Evolutionary conservation across 2,888 invertebrate genomes (phyloP), one percentile per base, ranked within the genome.

Genomic region (Hyposoter didymator): DNA sequence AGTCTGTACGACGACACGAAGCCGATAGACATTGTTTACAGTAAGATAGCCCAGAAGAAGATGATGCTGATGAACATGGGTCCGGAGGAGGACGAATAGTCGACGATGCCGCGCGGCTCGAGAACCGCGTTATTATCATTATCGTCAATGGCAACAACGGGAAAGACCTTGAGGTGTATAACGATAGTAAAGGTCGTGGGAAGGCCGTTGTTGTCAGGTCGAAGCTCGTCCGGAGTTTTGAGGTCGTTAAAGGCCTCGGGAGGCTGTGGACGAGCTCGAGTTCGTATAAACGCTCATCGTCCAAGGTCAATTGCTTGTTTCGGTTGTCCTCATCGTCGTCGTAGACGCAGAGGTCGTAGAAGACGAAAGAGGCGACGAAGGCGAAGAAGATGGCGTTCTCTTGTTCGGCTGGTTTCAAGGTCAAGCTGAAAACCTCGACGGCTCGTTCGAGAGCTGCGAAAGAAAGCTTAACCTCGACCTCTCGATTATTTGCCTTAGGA

Each of bases 31-130:
- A 97, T 98, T 90, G 95, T 97, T 89, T 97, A 98, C 95, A 98
- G 98, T 88, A 98, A 98, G 94, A 97, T 98, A 90, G 98, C 98
- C 89, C 97, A 98, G 94, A 97, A 97, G 95, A 98, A 98, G 94
- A 95, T 97, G 95, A 97, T 97, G 95, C 95, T 98, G 94, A 96
- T 98, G 93, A 97, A 97, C 95, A 97, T 98, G 98, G 97, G 97
- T 94, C 97, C 97, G 59, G 96, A 95, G 93, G 95, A 95, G 88
- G 95, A 95, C 76, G 96, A 96, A 86, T 94, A 94, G 93, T 91
- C 89, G 90, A 92, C 89, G 89, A 91, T 91, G 69, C 76, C 86
- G 89, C 91, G 93, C 91, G 90, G 89, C 89, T 67, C 64, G 82
- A 76, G 82, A 82, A 69, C 87, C 88, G 88, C 86, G 86, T 84